phyloP scores from a whole-genome alignment of 2,888 invertebrate genomes.

The Actias luna region DNA sequence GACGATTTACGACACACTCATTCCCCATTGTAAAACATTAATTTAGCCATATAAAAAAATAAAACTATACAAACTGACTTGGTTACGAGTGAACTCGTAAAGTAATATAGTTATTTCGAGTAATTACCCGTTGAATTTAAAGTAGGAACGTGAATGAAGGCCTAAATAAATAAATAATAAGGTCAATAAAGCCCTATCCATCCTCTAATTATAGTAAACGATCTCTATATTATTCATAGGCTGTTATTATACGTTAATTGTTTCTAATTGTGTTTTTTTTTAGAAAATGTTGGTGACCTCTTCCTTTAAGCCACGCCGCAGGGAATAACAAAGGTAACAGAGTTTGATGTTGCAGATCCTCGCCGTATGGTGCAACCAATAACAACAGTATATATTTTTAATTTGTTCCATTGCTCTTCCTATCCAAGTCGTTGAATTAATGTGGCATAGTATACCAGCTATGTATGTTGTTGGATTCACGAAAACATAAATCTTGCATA shows the following conservation, averaged over 20 bases:
- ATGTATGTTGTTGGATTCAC: constrained; percentile 39
- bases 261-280: constrained; percentile 45
- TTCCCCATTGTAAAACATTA: constrained; percentile 21
- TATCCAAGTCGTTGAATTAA: constrained; percentile 17
- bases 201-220: constrained; percentile 48
- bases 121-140: constrained; percentile 32
- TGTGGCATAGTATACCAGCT: constrained; percentile 29
- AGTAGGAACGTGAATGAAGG: constrained; percentile 34
- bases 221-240: constrained; percentile 47
- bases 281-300: constrained; percentile 50
- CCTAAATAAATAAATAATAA: constrained; percentile 50
- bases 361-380: constrained; percentile 51
- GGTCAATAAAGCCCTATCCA: constrained; percentile 46
- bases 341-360: constrained; percentile 62
- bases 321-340: constrained; percentile 61
- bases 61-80: constrained; percentile 19
- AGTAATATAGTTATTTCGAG: constrained; percentile 32
- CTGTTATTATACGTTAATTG: constrained; percentile 44
- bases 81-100: constrained; percentile 18
- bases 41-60: constrained; percentile 19
- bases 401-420: constrained; percentile 49
- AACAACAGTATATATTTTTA: constrained; percentile 45
- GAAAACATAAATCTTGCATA: constrained; percentile 60
- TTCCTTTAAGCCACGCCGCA: constrained; percentile 53
- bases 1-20: constrained; percentile 18